Base-by-base conservation (phyloP, 2,797 vertebrate species). In the Aviceda leuphotes region DNA sequence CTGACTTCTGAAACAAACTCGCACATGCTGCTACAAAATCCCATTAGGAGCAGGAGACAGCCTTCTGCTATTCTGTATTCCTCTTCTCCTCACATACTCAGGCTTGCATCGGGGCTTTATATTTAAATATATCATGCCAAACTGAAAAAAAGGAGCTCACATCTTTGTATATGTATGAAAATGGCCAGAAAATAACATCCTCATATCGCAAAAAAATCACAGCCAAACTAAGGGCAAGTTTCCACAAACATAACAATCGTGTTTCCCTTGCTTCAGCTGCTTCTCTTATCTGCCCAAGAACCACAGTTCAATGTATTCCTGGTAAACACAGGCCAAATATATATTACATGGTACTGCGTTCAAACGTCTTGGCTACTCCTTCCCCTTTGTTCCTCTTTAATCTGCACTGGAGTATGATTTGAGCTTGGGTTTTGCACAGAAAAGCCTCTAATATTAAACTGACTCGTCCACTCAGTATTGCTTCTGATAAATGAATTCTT, bases 1-100 rank as follows among this genome's bases (percentile, higher is more conserved):
- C 98, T 98, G 98, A 98, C 98, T 98, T 98, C 98, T 98, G 98
- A 99, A 99, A 98, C 98, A 99, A 98, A 98, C 98, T 98, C 96
- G 77, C 98, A 98, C 98, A 97, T 95, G 98, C 98, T 98, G 98
- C 98, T 97, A 97, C 98, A 97, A 98, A 98, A 98, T 98, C 98
- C 98, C 98, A 98, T 98, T 98, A 98, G 98, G 97, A 98, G 82
- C 96, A 97, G 87, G 95, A 97, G 97, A 97, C 96, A 97, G 98
- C 97, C 97, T 98, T 98, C 98, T 98, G 98, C 98, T 97, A 93
- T 97, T 98, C 96, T 95, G 87, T 97, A 97, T 97, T 98, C 93
- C 94, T 96, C 39, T 55, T 96, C 88, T 79, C 87, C 89, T 90
- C 82, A 90, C 52, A 95, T 30, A 88, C 68, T 89, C 85, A 72